Base-by-base conservation (phyloP, 1,140 invertebrate species). In the Pseudomyrmex sp. region DNA sequence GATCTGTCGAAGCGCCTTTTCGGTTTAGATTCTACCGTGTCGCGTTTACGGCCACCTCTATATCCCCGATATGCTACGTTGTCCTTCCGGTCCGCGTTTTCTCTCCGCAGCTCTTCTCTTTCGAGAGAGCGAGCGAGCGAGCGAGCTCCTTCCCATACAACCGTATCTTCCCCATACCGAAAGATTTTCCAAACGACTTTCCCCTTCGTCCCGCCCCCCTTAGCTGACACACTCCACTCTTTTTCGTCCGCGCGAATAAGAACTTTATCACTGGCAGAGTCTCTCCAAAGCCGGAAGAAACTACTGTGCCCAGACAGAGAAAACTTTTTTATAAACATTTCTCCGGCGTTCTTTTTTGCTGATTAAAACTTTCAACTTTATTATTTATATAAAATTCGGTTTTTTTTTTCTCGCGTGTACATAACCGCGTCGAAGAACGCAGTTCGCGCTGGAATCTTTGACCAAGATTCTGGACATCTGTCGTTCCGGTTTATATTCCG, bases 21-120 rank as follows among this genome's bases (percentile, higher is more conserved):
- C 54, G 66, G 76, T 68, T 35, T 87, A 82, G 73, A 83, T 63
- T 86, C 65, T 83, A 56, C 48, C 20, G 50, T 58, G 69, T 58
- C 44, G 69, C 72, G 50, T 83, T 87, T 85, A 85, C 58, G 50
- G 54, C 65, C 18, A 13, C 18, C 58, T 62, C 56, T 65, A 35
- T 59, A 48, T 59, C 15, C 20, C 54, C 54, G 76, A 80, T 80
- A 72, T 48, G 15, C 46, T 3, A 26, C 18, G 50, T 15, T 68
- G 50, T 56, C 10, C 63, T 75, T 75, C 84, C 59, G 23, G 63
- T 50, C 3, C 50, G 48, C 35, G 35, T 7, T 35, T 35, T 35
- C 35, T 35, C 48, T 76, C 48, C 48, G 56, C 54, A 20, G 15
- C 0, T 12, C 26, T 54, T 65, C 35, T 52, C 48, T 15, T 66